A percentile compares a stretch with the other conserved stretches of the same genome.
These are phyloP conservation scores for Promerops cafer DNA, from an alignment of 2,113 vertebrate species.

Conservation along the genomic window DNA sequence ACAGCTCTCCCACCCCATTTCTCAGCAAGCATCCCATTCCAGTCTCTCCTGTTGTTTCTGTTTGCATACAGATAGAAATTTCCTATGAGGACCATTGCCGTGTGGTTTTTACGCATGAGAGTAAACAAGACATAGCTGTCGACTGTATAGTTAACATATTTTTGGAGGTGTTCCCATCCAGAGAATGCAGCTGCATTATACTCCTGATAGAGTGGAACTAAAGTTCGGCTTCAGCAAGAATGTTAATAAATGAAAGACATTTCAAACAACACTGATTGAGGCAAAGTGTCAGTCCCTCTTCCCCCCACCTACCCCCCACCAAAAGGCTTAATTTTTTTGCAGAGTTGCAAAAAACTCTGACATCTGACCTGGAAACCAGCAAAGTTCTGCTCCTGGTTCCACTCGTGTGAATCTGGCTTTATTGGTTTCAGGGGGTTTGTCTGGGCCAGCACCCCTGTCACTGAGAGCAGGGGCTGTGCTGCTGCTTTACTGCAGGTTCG, in stretches of 20 bases:
- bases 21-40: background rate
- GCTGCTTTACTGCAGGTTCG: background rate
- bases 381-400: background rate
- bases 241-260: slow-evolving; percentile 35
- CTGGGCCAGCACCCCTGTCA: rapidly evolving
- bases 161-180: slow-evolving; percentile 42
- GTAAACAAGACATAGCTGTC: slow-evolving; percentile 35
- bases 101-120: background rate
- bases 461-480: background rate
- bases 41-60: background rate
- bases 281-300: background rate
- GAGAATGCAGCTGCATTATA: slow-evolving; percentile 55
- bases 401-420: background rate
- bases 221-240: background rate
- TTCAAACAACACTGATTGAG: slow-evolving; percentile 44
- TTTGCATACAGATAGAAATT: background rate
- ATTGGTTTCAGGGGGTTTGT: background rate
- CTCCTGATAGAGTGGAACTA: slow-evolving; percentile 47
- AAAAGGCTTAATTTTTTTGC: background rate
- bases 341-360: background rate
- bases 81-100: background rate
- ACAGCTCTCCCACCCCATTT: background rate
- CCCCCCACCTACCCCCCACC: too few species aligned
- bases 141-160: slow-evolving; percentile 25
- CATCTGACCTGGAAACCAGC: background rate